These are phyloP conservation scores for Odontesthes bonariensis DNA, from an alignment of 2,113 vertebrate genomes.

Conservation along the genomic window DNA sequence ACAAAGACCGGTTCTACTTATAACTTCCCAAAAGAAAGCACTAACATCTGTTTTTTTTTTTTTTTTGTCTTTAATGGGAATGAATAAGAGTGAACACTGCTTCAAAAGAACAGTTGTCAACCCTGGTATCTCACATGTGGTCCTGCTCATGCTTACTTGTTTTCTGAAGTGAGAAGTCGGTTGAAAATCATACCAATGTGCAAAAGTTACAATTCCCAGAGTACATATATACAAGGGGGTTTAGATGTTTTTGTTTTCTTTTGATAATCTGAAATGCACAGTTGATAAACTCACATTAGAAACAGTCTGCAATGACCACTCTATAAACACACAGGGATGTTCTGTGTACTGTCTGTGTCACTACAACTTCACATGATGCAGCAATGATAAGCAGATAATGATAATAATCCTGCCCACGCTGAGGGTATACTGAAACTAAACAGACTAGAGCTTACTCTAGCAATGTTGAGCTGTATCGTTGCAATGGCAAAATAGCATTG, in stretches of 20 bases:
- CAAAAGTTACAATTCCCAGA: background rate
- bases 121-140: too few relatives aligned
- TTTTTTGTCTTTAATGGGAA: too few relatives aligned
- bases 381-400: background rate
- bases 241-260: too few relatives aligned
- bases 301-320: background rate
- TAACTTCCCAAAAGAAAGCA: too few relatives aligned
- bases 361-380: background rate
- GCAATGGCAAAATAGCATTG: background rate
- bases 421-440: background rate
- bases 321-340: background rate
- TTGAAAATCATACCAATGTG: background rate
- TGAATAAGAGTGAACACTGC: too few relatives aligned
- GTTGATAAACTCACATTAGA: background rate
- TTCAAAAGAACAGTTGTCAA: too few relatives aligned
- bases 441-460: background rate
- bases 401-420: background rate
- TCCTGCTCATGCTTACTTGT: background rate
- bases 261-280: too few relatives aligned
- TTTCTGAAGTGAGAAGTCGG: background rate
- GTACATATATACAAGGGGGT: too few relatives aligned
- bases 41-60: too few relatives aligned
- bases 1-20: too few relatives aligned
- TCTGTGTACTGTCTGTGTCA: background rate
- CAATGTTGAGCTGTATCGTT: background rate